Evolutionary conservation across 2,113 vertebrate genomes (phyloP).

Genomic region (Megatriorchis doriae): DNA sequence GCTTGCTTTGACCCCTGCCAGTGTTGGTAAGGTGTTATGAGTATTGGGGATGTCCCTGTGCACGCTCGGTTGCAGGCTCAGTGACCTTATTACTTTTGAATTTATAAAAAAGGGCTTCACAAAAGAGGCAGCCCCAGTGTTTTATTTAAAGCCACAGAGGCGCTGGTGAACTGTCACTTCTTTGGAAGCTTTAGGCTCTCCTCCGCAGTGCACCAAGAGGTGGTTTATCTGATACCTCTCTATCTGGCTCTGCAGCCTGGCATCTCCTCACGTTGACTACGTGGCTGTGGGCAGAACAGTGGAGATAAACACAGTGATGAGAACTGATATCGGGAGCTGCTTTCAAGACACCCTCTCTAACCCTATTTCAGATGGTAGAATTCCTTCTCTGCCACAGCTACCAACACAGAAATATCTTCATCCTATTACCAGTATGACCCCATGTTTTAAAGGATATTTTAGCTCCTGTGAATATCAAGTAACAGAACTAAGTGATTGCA

Average conservation of each 20-base stretch:
- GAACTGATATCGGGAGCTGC: background rate
- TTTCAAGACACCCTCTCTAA: background rate
- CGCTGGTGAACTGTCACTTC: background rate
- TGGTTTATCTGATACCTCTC: background rate
- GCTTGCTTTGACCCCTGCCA: background rate
- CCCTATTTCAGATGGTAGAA: background rate
- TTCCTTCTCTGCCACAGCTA: background rate
- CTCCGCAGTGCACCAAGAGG: background rate
- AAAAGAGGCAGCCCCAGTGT: background rate
- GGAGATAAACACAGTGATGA: background rate
- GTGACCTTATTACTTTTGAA: background rate
- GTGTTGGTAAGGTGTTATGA: background rate
- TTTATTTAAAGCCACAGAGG: background rate
- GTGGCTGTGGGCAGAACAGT: background rate
- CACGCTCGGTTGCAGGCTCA: accelerated
- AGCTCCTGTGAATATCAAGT: constrained; percentile 15
- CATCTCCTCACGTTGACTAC: background rate
- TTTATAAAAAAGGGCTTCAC: background rate
- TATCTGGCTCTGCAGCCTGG: background rate
- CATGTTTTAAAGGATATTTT: constrained; percentile 12
- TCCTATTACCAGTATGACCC: background rate
- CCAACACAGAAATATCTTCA: background rate
- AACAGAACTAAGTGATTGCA: background rate
- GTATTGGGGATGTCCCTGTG: background rate
- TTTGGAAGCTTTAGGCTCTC: background rate